Evolutionary conservation across 2,888 invertebrate species (phyloP).

Genomic region (Stenodema calcarata): DNA sequence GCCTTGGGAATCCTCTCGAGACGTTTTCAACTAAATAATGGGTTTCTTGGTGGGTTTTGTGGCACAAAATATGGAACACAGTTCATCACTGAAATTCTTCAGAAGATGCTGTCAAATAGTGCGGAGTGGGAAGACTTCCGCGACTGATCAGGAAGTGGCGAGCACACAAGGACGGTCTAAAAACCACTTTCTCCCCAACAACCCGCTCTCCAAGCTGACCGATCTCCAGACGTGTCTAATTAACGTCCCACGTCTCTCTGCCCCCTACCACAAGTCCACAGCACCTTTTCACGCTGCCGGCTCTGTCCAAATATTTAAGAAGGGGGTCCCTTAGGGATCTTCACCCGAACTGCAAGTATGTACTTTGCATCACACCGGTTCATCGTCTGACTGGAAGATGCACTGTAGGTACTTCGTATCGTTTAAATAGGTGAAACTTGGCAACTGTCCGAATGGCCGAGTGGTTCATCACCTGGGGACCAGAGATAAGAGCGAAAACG

Average conservation of each 20-base stretch:
- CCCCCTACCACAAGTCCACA: background rate
- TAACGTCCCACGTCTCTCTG: constrained; percentile 42
- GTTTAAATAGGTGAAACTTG: too few species aligned
- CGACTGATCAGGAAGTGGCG: constrained; percentile 41
- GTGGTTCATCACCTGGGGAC: too few species aligned
- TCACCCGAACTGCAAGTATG: background rate
- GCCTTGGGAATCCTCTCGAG: background rate
- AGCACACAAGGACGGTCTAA: constrained; percentile 28
- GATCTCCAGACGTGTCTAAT: constrained; percentile 44
- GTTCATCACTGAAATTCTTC: background rate
- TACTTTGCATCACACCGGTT: too few species aligned
- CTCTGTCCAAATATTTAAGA: background rate
- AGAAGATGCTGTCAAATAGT: background rate
- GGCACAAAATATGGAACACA: background rate
- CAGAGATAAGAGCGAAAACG: too few species aligned
- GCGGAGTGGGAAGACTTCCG: background rate
- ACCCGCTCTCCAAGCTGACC: constrained; percentile 27
- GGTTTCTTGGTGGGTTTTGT: background rate
- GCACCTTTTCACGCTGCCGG: background rate
- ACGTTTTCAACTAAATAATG: background rate
- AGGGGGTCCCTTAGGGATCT: background rate
- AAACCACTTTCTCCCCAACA: constrained; percentile 41
- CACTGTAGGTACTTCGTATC: too few species aligned
- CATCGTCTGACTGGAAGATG: too few species aligned
- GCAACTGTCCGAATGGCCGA: too few species aligned